Conservation (phyloP, 2,797 vertebrate genomes). For the Crocidura indochinensis region DNA sequence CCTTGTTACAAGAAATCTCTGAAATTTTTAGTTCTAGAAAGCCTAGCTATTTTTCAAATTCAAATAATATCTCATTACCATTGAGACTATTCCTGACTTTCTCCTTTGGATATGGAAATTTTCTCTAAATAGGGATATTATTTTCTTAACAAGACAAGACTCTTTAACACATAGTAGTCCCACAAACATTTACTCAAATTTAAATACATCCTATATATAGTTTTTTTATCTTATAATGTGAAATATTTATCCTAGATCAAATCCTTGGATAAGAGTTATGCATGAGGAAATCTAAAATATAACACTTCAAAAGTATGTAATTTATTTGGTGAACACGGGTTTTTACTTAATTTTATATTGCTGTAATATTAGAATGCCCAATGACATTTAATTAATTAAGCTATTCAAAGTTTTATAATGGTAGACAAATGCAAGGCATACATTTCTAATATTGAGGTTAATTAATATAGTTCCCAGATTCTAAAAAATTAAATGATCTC, state of each 20-base stretch:
- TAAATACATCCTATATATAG: too few relatives aligned
- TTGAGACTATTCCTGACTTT: not conserved
- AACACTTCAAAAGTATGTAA: slow-evolving; percentile 18
- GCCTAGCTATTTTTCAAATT: not conserved
- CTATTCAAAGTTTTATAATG: slow-evolving; percentile 1
- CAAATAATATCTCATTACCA: not conserved
- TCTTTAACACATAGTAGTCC: not conserved
- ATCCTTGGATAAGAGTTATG: not conserved
- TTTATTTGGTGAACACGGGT: slow-evolving; percentile 10
- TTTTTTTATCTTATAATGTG: not conserved
- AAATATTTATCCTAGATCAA: not conserved
- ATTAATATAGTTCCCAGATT: slow-evolving; percentile 12
- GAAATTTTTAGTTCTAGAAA: not conserved
- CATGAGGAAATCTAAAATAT: slow-evolving; percentile 43
- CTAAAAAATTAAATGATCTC: slow-evolving; percentile 10
- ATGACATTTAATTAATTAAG: not conserved
- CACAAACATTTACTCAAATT: not conserved
- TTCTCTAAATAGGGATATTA: not conserved
- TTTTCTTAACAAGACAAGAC: slow-evolving; percentile 36
- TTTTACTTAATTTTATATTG: slow-evolving; percentile 50
- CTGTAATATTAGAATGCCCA: not conserved
- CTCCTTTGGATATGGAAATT: not conserved
- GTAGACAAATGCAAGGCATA: slow-evolving; percentile 9
- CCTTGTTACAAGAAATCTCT: slow-evolving; percentile 32
- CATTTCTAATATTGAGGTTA: slow-evolving; percentile 6